These are phyloP conservation scores for Microctonus hyperodae DNA, from an alignment of 2,888 invertebrate species.

Conservation along the genomic window DNA sequence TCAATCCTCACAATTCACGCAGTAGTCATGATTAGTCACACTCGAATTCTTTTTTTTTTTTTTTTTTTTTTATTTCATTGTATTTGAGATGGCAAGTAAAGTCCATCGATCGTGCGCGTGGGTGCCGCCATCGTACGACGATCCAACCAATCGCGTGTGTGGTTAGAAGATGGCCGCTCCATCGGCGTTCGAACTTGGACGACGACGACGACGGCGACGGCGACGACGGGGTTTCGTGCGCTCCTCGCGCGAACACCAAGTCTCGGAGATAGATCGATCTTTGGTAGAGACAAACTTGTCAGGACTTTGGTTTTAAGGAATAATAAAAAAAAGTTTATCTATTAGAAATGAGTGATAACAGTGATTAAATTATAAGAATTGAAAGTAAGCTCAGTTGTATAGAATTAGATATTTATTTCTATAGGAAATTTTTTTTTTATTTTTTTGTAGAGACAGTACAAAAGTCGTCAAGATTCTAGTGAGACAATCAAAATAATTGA, in stretches of 20 bases:
- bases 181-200: slow-evolving; percentile 34
- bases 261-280: slow-evolving; percentile 39
- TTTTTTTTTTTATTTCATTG: too few relatives aligned
- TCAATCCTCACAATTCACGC: too few relatives aligned
- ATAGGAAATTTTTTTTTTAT: background rate
- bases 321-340: background rate
- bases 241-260: slow-evolving; percentile 41
- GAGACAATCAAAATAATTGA: background rate
- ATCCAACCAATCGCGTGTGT: slow-evolving; percentile 26
- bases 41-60: too few relatives aligned
- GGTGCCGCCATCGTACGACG: slow-evolving; percentile 40
- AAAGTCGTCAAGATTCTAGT: too few relatives aligned
- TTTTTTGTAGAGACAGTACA: too few relatives aligned
- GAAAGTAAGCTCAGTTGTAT: background rate
- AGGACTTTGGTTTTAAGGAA: background rate
- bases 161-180: slow-evolving; percentile 36
- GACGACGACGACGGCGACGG: too few relatives aligned
- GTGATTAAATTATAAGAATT: background rate
- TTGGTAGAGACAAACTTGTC: slow-evolving; percentile 3
- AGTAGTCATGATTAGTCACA: too few relatives aligned
- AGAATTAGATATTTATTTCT: background rate
- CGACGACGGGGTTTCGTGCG: slow-evolving; percentile 38
- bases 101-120: slow-evolving; percentile 34
- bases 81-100: slow-evolving; percentile 15
- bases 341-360: slow-evolving; percentile 6